These are phyloP conservation scores for Caenorhabditis remanei DNA, from an alignment of 1,140 invertebrate species.

Conservation along the genomic window DNA sequence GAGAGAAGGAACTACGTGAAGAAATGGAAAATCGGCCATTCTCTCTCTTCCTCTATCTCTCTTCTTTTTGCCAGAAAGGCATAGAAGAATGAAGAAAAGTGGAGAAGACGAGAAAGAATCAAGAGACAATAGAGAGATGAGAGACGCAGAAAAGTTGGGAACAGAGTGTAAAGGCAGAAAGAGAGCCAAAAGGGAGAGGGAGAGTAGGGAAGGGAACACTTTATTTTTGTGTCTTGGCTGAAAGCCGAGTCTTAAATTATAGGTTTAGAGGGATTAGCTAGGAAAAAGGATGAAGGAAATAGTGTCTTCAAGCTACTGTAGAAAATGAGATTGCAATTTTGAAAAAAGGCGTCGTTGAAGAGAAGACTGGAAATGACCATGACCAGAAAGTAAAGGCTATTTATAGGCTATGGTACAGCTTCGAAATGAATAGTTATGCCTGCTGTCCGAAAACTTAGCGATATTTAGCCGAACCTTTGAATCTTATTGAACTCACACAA, in stretches of 20 bases:
- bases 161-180: neutral
- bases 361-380: no score
- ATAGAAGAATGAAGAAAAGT: constrained; percentile 37
- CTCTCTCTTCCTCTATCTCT: neutral
- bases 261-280: neutral
- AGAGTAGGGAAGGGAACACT: neutral
- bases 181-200: neutral
- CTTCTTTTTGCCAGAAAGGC: neutral
- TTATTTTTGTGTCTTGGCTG: neutral
- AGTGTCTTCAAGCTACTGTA: no score
- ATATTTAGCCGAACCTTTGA: no score
- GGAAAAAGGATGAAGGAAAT: no score
- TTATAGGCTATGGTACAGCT: no score
- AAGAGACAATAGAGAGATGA: neutral
- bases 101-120: neutral
- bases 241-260: neutral
- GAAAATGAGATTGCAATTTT: no score
- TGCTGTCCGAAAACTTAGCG: no score
- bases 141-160: neutral
- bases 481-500: no score
- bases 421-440: no score
- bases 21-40: constrained; percentile 11
- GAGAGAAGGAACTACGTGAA: constrained; percentile 33
- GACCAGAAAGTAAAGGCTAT: no score
- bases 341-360: no score